Percentiles rank a stretch among this genome's conserved stretches.
phyloP scores from a whole-genome alignment of 2,888 invertebrate genomes.

The Lutraria lutraria region DNA sequence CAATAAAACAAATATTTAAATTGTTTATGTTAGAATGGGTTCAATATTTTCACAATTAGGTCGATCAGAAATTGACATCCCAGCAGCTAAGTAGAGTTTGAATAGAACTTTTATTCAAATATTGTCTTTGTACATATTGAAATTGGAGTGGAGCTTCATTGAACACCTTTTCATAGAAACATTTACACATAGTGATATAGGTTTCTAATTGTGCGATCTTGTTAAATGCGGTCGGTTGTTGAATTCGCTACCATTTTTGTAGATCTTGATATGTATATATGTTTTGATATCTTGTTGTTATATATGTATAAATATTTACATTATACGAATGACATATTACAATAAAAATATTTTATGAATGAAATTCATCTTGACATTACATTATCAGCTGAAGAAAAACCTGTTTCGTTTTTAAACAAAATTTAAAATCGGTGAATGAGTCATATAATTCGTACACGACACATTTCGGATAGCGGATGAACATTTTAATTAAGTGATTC shows the following conservation, averaged over 20 bases:
- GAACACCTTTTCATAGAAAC: background rate
- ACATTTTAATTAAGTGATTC: background rate
- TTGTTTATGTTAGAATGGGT: background rate
- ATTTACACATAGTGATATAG: background rate
- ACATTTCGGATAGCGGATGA: constrained; percentile 6
- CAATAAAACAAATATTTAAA: constrained; percentile 1
- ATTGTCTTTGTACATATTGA: constrained; percentile 3
- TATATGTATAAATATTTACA: too few relatives aligned
- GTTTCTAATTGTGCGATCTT: too few relatives aligned
- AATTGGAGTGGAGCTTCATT: background rate
- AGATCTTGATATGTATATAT: too few relatives aligned
- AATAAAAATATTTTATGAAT: too few relatives aligned
- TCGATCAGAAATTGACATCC: background rate
- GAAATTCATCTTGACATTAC: too few relatives aligned
- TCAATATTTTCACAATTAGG: constrained; percentile 12
- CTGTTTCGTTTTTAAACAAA: too few relatives aligned
- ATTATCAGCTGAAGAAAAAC: too few relatives aligned
- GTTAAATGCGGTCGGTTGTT: too few relatives aligned
- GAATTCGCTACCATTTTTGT: too few relatives aligned
- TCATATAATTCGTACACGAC: background rate
- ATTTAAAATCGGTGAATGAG: background rate
- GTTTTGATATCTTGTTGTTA: too few relatives aligned
- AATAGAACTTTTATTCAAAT: constrained; percentile 3
- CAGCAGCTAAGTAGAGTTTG: background rate
- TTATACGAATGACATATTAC: too few relatives aligned